A percentile compares a stretch with the other conserved stretches of the same genome.
These are phyloP conservation scores for Nudaria mundana DNA, from an alignment of 2,888 invertebrate species.

Conservation along the genomic window DNA sequence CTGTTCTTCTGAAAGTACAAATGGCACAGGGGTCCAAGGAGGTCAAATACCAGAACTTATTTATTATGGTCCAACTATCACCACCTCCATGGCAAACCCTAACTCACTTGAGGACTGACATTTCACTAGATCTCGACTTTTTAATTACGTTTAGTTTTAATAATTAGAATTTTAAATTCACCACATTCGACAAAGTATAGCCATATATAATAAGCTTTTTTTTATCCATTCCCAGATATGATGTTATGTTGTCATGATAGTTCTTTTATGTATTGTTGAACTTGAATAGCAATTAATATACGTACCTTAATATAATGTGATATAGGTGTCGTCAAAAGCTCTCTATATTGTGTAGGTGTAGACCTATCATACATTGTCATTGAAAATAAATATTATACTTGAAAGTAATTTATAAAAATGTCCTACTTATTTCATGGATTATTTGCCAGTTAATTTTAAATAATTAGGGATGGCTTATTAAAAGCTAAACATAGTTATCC, in stretches of 20 bases:
- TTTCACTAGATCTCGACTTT: conserved; percentile 46
- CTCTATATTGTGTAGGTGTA: conserved; percentile 64
- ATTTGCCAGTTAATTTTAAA: no score
- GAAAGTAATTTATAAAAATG: conserved; percentile 16
- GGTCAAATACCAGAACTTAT: conserved; percentile 98
- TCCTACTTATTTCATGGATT: no score
- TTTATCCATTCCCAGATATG: conserved; percentile 62
- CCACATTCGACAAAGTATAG: conserved; percentile 21
- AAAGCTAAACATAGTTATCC: no score
- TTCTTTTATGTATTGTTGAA: conserved; percentile 71
- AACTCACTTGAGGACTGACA: conserved; percentile 78
- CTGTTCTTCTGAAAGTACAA: conserved; percentile 98
- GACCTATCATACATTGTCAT: conserved; percentile 30
- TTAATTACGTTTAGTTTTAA: conserved; percentile 37
- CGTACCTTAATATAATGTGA: conserved; percentile 73
- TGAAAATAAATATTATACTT: no score
- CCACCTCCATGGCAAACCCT: conserved; percentile 55
- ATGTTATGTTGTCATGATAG: conserved; percentile 44
- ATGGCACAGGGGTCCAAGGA: conserved; percentile 98
- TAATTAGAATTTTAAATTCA: no score
- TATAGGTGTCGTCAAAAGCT: conserved; percentile 77
- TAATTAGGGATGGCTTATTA: no score
- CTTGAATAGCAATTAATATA: conserved; percentile 50
- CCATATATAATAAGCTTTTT: conserved; percentile 37
- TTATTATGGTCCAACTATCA: conserved; percentile 92